Evolutionary conservation across 2,113 vertebrate species (phyloP).

Genomic region (Phylloscopus trochiloides): DNA sequence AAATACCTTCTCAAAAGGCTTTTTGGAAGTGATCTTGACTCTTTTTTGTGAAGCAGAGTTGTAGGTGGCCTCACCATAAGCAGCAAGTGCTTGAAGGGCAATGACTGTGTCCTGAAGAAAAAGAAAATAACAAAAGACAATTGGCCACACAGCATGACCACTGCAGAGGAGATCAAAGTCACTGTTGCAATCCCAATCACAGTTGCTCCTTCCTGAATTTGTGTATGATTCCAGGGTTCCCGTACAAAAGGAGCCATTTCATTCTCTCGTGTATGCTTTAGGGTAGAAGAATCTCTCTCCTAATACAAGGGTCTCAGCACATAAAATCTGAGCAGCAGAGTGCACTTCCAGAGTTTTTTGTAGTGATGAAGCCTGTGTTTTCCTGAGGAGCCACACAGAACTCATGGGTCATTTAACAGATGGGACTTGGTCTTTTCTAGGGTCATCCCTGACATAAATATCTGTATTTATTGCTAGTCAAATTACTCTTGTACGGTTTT

Average conservation of each 20-base stretch:
- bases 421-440: neutral
- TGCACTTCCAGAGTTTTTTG: neutral
- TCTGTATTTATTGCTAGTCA: neutral
- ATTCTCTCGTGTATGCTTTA: neutral
- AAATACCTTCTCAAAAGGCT: conserved; percentile 34
- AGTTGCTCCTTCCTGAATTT: neutral
- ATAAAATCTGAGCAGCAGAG: neutral
- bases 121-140: neutral
- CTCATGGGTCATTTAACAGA: neutral
- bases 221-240: neutral
- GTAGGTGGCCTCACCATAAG: conserved; percentile 51
- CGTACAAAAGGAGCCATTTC: neutral
- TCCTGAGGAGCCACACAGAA: neutral
- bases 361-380: neutral
- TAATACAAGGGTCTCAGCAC: neutral
- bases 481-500: neutral
- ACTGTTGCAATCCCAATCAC: neutral
- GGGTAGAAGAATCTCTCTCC: neutral
- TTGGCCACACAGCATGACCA: accelerated
- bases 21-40: conserved; percentile 34
- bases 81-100: conserved; percentile 66
- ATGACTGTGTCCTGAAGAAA: conserved; percentile 67
- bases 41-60: neutral
- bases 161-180: neutral
- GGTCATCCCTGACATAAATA: accelerated